phyloP scores from a whole-genome alignment of 2,113 vertebrate genomes.

The Rostratula benghalensis region DNA sequence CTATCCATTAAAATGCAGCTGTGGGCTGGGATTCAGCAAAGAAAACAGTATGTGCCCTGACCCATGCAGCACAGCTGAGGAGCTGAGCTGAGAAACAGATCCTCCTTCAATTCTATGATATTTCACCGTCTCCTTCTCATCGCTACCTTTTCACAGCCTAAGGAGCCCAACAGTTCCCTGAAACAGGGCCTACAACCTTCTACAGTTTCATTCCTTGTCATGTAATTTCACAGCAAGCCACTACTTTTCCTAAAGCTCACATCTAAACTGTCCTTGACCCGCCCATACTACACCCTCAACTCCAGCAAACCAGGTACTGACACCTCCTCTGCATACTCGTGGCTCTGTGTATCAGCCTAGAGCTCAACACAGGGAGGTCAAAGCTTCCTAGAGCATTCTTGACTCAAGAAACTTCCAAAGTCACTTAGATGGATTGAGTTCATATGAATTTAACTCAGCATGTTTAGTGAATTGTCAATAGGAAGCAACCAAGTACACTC shows the following conservation, averaged over 20 bases:
- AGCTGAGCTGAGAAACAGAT: not conserved
- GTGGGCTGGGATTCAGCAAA: not conserved
- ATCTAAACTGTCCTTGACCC: not conserved
- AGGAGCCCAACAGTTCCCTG: not conserved
- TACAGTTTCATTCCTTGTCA: not conserved
- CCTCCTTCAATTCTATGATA: not conserved
- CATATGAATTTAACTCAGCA: not conserved
- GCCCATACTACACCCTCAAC: too few species aligned
- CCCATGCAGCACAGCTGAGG: not conserved
- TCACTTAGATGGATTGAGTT: not conserved
- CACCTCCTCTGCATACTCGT: not conserved
- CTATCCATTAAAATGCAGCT: not conserved
- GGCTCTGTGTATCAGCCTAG: not conserved
- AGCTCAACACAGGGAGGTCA: not conserved
- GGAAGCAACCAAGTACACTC: not conserved
- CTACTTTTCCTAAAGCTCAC: not conserved
- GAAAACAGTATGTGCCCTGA: not conserved
- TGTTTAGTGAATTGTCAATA: not conserved
- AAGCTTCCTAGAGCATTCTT: not conserved
- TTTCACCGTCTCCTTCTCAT: not conserved
- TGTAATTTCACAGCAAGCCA: not conserved
- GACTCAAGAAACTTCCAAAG: not conserved
- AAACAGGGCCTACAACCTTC: not conserved
- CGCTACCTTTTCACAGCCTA: not conserved
- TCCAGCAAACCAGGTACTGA: not conserved